Conservation (phyloP, 2,888 invertebrate species). For the Sarcophaga caerulescens region DNA sequence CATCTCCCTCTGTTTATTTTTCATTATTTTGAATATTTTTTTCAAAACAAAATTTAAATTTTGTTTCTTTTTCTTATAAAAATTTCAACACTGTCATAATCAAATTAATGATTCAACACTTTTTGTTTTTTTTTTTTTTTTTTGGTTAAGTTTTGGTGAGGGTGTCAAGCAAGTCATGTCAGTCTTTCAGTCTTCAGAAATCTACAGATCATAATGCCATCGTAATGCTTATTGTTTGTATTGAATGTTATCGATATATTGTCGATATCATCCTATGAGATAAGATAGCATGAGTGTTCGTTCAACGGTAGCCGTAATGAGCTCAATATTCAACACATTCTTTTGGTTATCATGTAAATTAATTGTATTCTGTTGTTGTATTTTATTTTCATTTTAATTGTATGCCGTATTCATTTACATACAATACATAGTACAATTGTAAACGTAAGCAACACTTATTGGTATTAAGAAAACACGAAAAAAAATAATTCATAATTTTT, state of each 20-base stretch:
- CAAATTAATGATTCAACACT: conserved; percentile 64
- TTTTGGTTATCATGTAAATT: conserved; percentile 71
- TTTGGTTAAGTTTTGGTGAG: conserved; percentile 23
- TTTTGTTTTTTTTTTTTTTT: conserved; percentile 13
- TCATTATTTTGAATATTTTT: background rate
- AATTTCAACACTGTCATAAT: conserved; percentile 58
- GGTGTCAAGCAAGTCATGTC: background rate
- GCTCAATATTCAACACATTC: conserved; percentile 67
- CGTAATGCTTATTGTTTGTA: background rate
- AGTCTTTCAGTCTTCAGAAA: background rate
- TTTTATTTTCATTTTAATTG: conserved; percentile 31
- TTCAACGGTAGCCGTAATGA: conserved; percentile 66
- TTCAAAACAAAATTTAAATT: conserved; percentile 43
- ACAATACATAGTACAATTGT: background rate
- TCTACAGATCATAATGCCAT: conserved; percentile 29
- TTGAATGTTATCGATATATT: conserved; percentile 13
- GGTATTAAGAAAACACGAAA: background rate
- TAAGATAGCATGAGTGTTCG: background rate
- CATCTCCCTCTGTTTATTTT: conserved; percentile 10
- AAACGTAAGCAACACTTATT: background rate
- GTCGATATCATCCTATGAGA: conserved; percentile 10
- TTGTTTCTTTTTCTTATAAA: too few relatives aligned
- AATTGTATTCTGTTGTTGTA: conserved; percentile 65
- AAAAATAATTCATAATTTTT: background rate
- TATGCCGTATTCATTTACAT: conserved; percentile 32